Conservation (phyloP, 1,140 invertebrate genomes). For the Cydia fagiglandana region DNA sequence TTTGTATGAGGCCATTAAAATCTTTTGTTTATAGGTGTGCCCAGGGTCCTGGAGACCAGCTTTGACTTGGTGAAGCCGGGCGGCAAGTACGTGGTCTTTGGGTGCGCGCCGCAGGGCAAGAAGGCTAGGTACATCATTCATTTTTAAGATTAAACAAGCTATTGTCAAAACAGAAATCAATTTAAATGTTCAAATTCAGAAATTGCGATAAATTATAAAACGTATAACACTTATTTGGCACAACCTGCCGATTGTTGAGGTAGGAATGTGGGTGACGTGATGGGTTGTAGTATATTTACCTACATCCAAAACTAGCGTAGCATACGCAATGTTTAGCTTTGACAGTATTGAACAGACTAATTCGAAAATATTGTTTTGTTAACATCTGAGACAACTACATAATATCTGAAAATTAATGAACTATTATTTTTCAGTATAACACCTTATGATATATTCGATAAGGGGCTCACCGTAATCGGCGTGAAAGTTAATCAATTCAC, state of each 20-base stretch:
- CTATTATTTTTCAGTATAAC: slow-evolving; percentile 72
- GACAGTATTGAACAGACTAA: no score
- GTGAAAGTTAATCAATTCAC: slow-evolving; percentile 81
- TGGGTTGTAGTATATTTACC: no score
- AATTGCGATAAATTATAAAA: no score
- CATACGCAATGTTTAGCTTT: no score
- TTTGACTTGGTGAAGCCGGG: slow-evolving; percentile 9
- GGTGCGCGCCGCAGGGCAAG: slow-evolving; percentile 18
- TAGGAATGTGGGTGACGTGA: no score
- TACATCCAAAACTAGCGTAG: no score
- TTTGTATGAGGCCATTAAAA: not conserved
- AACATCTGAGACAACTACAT: not conserved
- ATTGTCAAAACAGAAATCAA: no score
- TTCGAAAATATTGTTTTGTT: no score
- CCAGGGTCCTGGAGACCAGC: slow-evolving; percentile 23
- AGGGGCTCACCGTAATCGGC: slow-evolving; percentile 80
- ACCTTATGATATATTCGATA: slow-evolving; percentile 78
- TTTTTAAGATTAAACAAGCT: no score
- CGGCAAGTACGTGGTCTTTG: slow-evolving; percentile 25
- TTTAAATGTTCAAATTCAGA: no score
- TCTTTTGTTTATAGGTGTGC: not conserved
- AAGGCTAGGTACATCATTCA: not conserved
- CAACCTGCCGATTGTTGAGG: no score
- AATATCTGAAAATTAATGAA: not conserved
- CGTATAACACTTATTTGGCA: no score